Evolutionary conservation across 2,113 vertebrate species (phyloP), one percentile per base, ranked within the genome.

Genomic region (Pardalotus punctatus): DNA sequence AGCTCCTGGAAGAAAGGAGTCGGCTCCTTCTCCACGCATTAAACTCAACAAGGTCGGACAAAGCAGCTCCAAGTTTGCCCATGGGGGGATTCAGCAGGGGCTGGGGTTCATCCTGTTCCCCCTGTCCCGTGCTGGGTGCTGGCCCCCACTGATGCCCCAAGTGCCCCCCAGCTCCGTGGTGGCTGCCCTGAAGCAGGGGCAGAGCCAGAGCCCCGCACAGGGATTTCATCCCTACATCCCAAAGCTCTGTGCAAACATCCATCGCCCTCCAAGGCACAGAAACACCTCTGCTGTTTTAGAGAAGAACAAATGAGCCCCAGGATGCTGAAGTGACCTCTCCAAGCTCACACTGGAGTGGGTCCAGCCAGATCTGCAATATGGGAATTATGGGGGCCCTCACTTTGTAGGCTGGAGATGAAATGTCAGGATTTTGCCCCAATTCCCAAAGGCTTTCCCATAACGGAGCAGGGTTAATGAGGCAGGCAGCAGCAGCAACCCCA

Each of bases 31-130:
- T 42, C 9, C 17, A 51, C 2, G 11, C 31, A 29, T 82, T 48
- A 13, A 90, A 35, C 33, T 21, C 66, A 61, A 82, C 92, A 90
- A 90, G 90, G 62, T 93, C 4, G 79, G 85, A 80, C 90, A 97
- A 27, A 80, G 66, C 65, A 81, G 66, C 45, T 53, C 42, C 50
- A 62, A 23, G 66, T 48, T 85, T 72, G 24, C 36, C 64, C 42
- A 4, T 1, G 1, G 33, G 40, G 64, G 54, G 20, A 56, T 47
- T 22, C 45, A 77, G 79, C 2, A 4, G 53, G 78, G 66, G 64
- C 74, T 88, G 58, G 62, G 92, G 81, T 86, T 88, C 42, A 66
- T 57, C 45, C 74, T 4, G 22, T 16, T 66, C 50, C 58, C 83
- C 31, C 50, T 12, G 2, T 11, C 15, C 76, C 2, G 1, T 38